Evolutionary conservation across 1,140 invertebrate genomes (phyloP), one percentile per base, ranked within the genome.

Genomic region (Conus betulinus): DNA sequence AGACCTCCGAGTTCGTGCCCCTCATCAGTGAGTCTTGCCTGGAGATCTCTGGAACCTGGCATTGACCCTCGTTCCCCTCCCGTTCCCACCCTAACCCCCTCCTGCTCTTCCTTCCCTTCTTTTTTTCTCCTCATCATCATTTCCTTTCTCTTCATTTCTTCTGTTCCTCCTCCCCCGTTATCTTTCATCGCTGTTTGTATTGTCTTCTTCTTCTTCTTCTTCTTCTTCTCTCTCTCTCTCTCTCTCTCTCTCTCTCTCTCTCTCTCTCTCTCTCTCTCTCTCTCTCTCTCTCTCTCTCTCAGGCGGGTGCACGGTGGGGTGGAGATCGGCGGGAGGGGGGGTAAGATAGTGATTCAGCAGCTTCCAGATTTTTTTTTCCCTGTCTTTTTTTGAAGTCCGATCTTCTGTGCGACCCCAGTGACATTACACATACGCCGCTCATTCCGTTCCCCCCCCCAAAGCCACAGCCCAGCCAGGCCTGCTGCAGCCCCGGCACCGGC

Each of bases 1-100:
- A 96, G 91, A 97, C 96, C 7, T 96, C 96, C 17, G 96, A 96
- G 90, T 96, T 95, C 87, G 96, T 97, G n/a, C 96, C 96, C 60
- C 92, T 97, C 55, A 96, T 97, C 67, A 96, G 96, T 96, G 95
- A 93, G 93, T 92, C 15, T 78, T 84, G 67, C 5, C n/a, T 76
- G 67, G 11, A 25, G 27, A 51, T 51, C 23, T 39, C 39, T 39
- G 39, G 39, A 39, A 39, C 71, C 71, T 63, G 71, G 8, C 17
- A n/a, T 17, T 74, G 15, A 2, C 20, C 25, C 17, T 74, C 20
- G 20, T 8, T 74, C 20, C 25, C 17, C 25, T 17, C 17, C 25
- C 20, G 8, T 8, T 74, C 7, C 39, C 39, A 0, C 39, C 39
- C 25, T 15, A n/a, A 51, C 13, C 20, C 13, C 84, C 17, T 67